phyloP scores from a whole-genome alignment of 2,797 vertebrate genomes.

The Peromyscus nudipes region DNA sequence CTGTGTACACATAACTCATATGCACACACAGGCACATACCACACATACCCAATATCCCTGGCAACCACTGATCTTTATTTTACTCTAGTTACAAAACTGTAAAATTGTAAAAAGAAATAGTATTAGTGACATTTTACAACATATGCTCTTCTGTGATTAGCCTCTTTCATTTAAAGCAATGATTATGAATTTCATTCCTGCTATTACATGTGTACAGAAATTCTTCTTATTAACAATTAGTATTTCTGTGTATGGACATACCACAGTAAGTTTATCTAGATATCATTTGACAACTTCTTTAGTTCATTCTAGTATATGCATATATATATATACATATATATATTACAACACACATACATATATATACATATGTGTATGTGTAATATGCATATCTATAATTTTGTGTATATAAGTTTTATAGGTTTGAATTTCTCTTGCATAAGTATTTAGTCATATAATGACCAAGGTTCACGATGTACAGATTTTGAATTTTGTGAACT shows the following conservation, averaged over 20 bases:
- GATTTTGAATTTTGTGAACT: slow-evolving; percentile 34
- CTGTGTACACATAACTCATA: background rate
- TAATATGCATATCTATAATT: background rate
- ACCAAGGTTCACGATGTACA: background rate
- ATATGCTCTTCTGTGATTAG: background rate
- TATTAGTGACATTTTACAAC: background rate
- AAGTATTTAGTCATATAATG: background rate
- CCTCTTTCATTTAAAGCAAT: slow-evolving; percentile 14
- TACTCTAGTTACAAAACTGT: background rate
- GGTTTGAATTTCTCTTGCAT: slow-evolving; percentile 51
- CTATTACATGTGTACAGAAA: background rate
- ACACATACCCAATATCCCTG: background rate
- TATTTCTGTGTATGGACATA: slow-evolving; percentile 21
- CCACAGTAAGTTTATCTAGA: background rate
- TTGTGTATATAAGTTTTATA: slow-evolving; percentile 8
- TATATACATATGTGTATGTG: background rate
- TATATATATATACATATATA: background rate
- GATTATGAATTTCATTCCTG: slow-evolving; percentile 25
- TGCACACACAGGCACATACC: background rate
- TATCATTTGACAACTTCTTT: slow-evolving; percentile 4
- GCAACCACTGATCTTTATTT: background rate
- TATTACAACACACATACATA: background rate
- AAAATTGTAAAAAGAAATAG: background rate
- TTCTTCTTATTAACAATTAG: slow-evolving; percentile 8
- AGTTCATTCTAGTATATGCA: background rate